Conservation (phyloP, 2,888 invertebrate genomes). For the Ormyrus rosae region DNA sequence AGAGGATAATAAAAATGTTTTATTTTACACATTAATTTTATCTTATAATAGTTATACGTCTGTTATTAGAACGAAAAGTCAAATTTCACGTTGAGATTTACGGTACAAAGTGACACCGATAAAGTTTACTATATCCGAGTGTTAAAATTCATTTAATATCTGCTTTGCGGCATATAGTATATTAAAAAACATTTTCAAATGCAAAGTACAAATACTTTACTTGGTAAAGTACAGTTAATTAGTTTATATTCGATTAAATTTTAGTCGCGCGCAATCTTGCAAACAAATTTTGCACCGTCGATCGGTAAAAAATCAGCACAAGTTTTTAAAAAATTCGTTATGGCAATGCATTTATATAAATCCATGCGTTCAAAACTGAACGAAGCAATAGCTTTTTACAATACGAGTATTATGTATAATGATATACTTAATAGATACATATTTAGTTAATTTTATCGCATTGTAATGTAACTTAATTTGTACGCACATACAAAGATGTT, state of each 20-base stretch:
- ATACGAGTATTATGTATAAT: too few relatives aligned
- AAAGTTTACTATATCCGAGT: too few relatives aligned
- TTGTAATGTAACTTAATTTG: not conserved
- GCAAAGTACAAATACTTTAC: conserved; percentile 10
- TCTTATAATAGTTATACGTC: too few relatives aligned
- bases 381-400: not conserved
- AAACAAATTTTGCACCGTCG: too few relatives aligned
- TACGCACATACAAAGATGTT: not conserved
- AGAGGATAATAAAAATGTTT: not conserved
- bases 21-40: conserved; percentile 2
- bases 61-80: too few relatives aligned
- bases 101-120: too few relatives aligned
- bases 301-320: too few relatives aligned
- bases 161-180: conserved; percentile 4
- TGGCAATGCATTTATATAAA: not conserved
- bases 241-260: not conserved
- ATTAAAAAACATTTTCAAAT: not conserved
- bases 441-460: too few relatives aligned
- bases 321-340: not conserved
- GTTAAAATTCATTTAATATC: not conserved
- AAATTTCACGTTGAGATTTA: too few relatives aligned
- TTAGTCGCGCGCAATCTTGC: too few relatives aligned
- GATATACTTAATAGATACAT: too few relatives aligned
- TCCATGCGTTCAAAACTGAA: not conserved
- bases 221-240: not conserved